Evolutionary conservation across 2,888 invertebrate genomes (phyloP).

Genomic region (Agonopterix arenella): DNA sequence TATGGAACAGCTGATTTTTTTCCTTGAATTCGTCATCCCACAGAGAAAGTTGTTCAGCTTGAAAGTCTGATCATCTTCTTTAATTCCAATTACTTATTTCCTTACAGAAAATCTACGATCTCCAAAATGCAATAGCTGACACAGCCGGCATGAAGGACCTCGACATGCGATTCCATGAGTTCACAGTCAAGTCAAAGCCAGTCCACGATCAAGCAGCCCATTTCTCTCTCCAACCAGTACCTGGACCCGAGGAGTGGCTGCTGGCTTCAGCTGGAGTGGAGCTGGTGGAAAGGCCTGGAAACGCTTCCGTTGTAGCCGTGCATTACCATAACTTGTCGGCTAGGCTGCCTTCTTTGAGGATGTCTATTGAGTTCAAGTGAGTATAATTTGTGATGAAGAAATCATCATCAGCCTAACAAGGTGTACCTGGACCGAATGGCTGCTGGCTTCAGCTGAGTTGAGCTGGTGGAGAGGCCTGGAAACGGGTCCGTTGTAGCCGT

Average conservation of each 20-base stretch:
- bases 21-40: no score
- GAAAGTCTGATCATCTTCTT: no score
- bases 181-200: slow-evolving; percentile 44
- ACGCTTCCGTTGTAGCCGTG: slow-evolving; percentile 65
- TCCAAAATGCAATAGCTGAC: slow-evolving; percentile 54
- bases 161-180: slow-evolving; percentile 43
- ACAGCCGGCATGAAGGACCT: slow-evolving; percentile 52
- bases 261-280: slow-evolving; percentile 55
- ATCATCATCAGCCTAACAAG: no score
- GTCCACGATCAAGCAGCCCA: slow-evolving; percentile 52
- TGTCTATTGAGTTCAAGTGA: slow-evolving; percentile 79
- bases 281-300: slow-evolving; percentile 39
- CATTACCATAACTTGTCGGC: slow-evolving; percentile 80
- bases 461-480: slow-evolving; percentile 41
- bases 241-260: slow-evolving; percentile 46
- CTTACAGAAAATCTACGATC: slow-evolving; percentile 61
- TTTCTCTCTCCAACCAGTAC: slow-evolving; percentile 37
- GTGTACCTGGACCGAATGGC: slow-evolving; percentile 41
- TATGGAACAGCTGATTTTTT: no score
- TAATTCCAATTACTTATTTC: no score
- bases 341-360: slow-evolving; percentile 78
- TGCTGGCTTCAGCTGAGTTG: slow-evolving; percentile 52
- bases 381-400: slow-evolving; percentile 24
- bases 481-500: slow-evolving; percentile 68
- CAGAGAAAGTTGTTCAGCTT: no score